Conservation (phyloP, 2,888 invertebrate species). For the Pseudococcus jackbeardsleyi region DNA sequence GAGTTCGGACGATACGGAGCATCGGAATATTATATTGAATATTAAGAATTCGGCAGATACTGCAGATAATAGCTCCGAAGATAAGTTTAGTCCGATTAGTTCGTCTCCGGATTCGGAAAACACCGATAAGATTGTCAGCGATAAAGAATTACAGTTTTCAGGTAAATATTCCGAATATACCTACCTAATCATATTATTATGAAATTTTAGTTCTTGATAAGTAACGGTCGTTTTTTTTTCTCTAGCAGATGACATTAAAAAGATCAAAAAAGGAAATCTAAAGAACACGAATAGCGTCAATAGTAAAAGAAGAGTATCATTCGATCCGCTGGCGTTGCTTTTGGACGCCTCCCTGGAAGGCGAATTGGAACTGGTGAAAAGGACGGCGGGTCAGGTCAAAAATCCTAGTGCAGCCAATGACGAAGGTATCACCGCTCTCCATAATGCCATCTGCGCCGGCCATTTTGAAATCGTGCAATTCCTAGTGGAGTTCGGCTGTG, state of each 20-base stretch:
- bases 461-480: constrained; percentile 98
- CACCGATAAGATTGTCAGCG: constrained; percentile 52
- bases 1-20: constrained; percentile 66
- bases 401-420: constrained; percentile 98
- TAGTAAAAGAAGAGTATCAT: constrained; percentile 84
- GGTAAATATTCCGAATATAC: neutral
- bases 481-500: constrained; percentile 97
- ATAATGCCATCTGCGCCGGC: constrained; percentile 99
- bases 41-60: constrained; percentile 42
- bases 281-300: constrained; percentile 71
- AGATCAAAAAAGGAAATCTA: constrained; percentile 81
- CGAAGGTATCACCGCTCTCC: constrained; percentile 98
- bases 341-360: constrained; percentile 98
- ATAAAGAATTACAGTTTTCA: constrained; percentile 31
- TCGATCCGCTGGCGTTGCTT: constrained; percentile 95
- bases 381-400: constrained; percentile 90
- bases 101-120: constrained; percentile 63
- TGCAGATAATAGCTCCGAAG: constrained; percentile 62
- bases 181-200: neutral
- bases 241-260: constrained; percentile 60
- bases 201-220: neutral
- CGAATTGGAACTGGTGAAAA: constrained; percentile 95
- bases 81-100: constrained; percentile 58
- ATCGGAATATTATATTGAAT: constrained; percentile 61
- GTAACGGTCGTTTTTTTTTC: neutral